These are phyloP conservation scores for Heterocephalus glaber DNA, from an alignment of 2,113 vertebrate species.

Conservation along the genomic window DNA sequence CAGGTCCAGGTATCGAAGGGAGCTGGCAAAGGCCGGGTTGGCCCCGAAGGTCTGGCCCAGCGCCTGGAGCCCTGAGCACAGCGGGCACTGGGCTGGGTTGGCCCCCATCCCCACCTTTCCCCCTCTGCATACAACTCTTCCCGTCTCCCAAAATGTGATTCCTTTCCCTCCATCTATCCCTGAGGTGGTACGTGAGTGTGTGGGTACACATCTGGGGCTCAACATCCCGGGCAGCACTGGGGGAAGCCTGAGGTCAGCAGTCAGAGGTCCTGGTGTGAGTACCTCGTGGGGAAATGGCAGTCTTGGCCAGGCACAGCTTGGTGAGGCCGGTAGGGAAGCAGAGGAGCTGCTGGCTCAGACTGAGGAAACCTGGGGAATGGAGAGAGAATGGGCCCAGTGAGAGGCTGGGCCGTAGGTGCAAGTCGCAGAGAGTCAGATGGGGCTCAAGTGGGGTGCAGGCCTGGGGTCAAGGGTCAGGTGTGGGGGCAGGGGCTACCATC, in stretches of 20 bases:
- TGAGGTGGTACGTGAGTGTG: background rate
- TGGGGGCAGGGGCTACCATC: constrained; percentile 30
- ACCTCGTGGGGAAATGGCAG: constrained; percentile 92
- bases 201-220: background rate
- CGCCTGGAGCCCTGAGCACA: constrained; percentile 88
- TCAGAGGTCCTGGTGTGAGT: constrained; percentile 27
- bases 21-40: constrained; percentile 92
- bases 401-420: background rate
- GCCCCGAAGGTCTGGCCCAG: constrained; percentile 92
- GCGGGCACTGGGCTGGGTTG: constrained; percentile 70
- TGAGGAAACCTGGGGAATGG: constrained; percentile 86
- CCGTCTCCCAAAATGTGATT: background rate
- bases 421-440: background rate
- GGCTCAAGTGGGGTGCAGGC: constrained; percentile 19
- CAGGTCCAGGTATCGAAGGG: constrained; percentile 92
- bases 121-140: background rate
- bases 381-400: constrained; percentile 13
- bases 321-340: constrained; percentile 92
- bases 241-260: background rate
- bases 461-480: constrained; percentile 25
- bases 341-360: constrained; percentile 92
- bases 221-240: background rate
- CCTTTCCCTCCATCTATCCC: background rate
- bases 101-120: constrained; percentile 23
- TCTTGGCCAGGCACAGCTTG: constrained; percentile 93